Evolutionary conservation across 2,888 invertebrate genomes (phyloP).

Genomic region (Limnephilus lunatus): DNA sequence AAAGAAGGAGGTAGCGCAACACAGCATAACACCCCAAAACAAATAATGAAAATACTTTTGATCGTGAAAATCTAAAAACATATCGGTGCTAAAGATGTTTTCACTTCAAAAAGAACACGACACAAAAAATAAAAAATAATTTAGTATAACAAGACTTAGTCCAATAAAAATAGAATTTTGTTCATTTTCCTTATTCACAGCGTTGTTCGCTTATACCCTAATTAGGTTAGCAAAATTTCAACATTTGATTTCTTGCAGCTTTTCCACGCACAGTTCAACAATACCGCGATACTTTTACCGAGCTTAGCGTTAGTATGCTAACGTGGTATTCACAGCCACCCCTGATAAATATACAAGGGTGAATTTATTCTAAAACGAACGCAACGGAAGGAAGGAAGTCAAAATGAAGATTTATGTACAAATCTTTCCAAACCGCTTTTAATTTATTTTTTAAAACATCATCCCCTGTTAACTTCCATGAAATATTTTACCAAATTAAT

Average conservation of each 20-base stretch:
- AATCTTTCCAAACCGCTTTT: background rate
- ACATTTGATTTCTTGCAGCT: background rate
- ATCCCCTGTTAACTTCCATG: background rate
- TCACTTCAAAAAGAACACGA: too few relatives aligned
- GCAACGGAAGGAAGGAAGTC: conserved; percentile 34
- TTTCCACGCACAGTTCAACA: background rate
- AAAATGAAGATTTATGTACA: conserved; percentile 36
- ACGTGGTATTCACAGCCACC: background rate
- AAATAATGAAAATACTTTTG: too few relatives aligned
- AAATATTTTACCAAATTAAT: background rate
- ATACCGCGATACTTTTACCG: background rate
- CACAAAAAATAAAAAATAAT: too few relatives aligned
- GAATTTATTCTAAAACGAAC: conserved; percentile 27
- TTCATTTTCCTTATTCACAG: too few relatives aligned
- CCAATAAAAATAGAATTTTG: too few relatives aligned
- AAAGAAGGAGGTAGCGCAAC: too few relatives aligned
- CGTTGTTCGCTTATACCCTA: background rate
- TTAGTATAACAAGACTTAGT: too few relatives aligned
- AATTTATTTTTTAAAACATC: background rate
- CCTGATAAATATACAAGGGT: conserved; percentile 11
- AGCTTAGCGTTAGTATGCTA: background rate
- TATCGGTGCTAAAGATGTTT: too few relatives aligned
- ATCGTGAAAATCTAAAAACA: too few relatives aligned
- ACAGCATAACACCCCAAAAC: too few relatives aligned
- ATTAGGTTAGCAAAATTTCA: background rate